These are phyloP conservation scores for Deilephila elpenor DNA, from an alignment of 2,888 invertebrate genomes.

Conservation along the genomic window DNA sequence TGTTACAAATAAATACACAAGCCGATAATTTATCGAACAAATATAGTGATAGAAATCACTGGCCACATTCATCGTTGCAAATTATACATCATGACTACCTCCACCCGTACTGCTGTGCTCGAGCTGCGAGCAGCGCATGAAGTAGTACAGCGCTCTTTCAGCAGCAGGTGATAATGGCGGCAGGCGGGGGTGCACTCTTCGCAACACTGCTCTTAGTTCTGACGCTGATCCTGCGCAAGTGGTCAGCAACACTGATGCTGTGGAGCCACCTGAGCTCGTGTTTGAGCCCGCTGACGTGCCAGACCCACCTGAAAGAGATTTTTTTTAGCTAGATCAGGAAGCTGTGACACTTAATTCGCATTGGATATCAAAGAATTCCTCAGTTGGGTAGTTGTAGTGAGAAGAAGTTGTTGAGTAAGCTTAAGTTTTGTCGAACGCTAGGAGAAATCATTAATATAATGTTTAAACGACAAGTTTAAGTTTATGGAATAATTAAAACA, in stretches of 20 bases:
- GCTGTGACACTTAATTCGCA: background rate
- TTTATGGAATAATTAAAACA: background rate
- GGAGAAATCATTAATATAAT: no score
- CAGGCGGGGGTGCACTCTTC: constrained; percentile 84
- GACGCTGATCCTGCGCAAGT: constrained; percentile 94
- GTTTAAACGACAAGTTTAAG: background rate
- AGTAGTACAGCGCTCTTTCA: constrained; percentile 93
- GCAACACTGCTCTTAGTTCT: constrained; percentile 90
- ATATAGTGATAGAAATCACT: no score
- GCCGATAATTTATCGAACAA: no score
- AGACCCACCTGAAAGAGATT: constrained; percentile 50
- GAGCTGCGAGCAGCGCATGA: constrained; percentile 95
- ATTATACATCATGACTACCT: constrained; percentile 33
- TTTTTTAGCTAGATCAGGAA: background rate
- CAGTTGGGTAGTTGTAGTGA: no score
- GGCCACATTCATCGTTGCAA: no score
- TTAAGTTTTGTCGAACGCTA: no score
- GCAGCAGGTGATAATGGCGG: constrained; percentile 87
- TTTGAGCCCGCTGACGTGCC: constrained; percentile 66
- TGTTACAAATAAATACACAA: no score
- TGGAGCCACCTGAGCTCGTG: constrained; percentile 56
- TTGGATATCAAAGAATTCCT: no score
- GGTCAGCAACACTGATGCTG: constrained; percentile 86
- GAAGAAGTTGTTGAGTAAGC: no score
- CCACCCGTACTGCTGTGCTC: constrained; percentile 82